phyloP scores from a whole-genome alignment of 2,113 vertebrate species.

The Ascaphus truei region DNA sequence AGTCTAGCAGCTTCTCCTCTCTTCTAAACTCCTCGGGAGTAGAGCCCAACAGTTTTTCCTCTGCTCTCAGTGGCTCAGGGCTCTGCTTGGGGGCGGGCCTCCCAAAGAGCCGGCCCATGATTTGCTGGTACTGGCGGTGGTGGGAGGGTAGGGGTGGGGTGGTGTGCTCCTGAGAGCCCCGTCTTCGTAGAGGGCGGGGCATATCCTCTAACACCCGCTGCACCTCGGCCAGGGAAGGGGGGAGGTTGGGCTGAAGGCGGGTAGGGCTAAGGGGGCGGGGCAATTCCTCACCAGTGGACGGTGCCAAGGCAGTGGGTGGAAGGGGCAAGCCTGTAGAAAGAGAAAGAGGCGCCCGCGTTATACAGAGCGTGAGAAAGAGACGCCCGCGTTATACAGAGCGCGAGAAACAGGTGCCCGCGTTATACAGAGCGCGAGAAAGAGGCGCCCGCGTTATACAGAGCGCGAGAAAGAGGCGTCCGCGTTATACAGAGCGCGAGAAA shows the following conservation, averaged over 20 bases:
- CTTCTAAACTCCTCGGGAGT: not conserved
- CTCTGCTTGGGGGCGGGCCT: conserved; percentile 20
- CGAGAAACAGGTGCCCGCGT: too few relatives aligned
- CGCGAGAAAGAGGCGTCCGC: too few relatives aligned
- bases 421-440: too few relatives aligned
- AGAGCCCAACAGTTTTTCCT: not conserved
- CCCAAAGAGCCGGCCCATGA: conserved; percentile 79
- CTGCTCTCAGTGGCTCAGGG: not conserved
- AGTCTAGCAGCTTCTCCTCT: not conserved
- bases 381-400: too few relatives aligned
- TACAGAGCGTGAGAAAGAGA: too few relatives aligned
- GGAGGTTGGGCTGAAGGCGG: conserved; percentile 77
- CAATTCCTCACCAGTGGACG: conserved; percentile 31
- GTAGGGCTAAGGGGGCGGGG: conserved; percentile 83
- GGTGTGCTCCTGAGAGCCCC: conserved; percentile 71
- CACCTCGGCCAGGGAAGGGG: conserved; percentile 70
- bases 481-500: too few relatives aligned
- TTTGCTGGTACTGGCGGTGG: conserved; percentile 77
- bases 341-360: too few relatives aligned
- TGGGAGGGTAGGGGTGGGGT: conserved; percentile 52
- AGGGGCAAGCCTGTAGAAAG: not conserved
- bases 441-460: too few relatives aligned
- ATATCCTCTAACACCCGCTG: conserved; percentile 77
- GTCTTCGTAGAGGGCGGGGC: conserved; percentile 79
- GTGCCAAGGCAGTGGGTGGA: not conserved